Evolutionary conservation across 2,888 invertebrate genomes (phyloP).

Genomic region (Pterostichus madidus): DNA sequence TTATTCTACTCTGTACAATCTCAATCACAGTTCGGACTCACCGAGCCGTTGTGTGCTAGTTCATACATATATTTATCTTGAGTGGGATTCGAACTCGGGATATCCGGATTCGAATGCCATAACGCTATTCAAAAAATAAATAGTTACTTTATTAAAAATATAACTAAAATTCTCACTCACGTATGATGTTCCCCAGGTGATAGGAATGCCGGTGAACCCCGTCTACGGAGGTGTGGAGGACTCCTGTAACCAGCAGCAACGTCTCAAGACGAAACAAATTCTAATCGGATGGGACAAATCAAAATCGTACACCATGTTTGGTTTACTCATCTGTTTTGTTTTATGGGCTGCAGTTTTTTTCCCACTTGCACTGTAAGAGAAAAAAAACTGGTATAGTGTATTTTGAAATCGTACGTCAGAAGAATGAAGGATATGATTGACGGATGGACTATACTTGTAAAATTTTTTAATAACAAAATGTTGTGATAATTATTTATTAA

Average conservation of each 20-base stretch:
- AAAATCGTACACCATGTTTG: slow-evolving; percentile 75
- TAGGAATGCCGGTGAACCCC: slow-evolving; percentile 61
- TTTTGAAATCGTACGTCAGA: background rate
- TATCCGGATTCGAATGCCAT: too few relatives aligned
- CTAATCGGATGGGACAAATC: slow-evolving; percentile 78
- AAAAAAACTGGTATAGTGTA: background rate
- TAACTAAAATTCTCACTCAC: too few relatives aligned
- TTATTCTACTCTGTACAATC: too few relatives aligned
- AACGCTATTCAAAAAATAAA: too few relatives aligned
- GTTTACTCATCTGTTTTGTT: slow-evolving; percentile 75
- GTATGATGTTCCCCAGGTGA: slow-evolving; percentile 1
- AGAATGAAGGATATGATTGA: background rate
- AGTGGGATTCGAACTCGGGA: too few relatives aligned
- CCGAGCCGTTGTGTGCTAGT: too few relatives aligned
- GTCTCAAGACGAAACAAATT: slow-evolving; percentile 70
- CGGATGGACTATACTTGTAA: background rate
- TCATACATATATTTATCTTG: too few relatives aligned
- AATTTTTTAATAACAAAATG: background rate
- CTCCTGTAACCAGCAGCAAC: slow-evolving; percentile 35
- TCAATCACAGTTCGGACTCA: too few relatives aligned
- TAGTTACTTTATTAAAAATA: too few relatives aligned
- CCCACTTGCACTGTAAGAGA: slow-evolving; percentile 71
- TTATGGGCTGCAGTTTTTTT: slow-evolving; percentile 79
- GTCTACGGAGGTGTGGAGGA: slow-evolving; percentile 48
- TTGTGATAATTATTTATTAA: background rate